Percentiles rank a stretch among this genome's conserved stretches.
Conservation (phyloP, 1,140 invertebrate genomes). For the Halotydeus destructor region DNA sequence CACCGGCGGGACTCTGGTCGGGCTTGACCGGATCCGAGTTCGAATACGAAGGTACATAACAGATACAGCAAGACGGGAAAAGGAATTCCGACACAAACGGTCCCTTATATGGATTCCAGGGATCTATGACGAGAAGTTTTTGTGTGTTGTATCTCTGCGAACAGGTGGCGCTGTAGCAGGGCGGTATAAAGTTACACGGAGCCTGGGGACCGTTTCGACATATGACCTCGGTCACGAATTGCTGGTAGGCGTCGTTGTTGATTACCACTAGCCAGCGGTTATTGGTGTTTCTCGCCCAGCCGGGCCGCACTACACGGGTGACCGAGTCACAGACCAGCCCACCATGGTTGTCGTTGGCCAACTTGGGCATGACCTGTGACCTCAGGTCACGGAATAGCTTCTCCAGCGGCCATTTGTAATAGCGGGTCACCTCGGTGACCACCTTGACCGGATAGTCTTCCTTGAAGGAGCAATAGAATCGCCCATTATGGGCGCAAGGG, state of each 20-base stretch:
- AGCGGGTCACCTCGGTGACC: slow-evolving; percentile 15
- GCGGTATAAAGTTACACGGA: slow-evolving; percentile 19
- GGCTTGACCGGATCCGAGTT: slow-evolving; percentile 1
- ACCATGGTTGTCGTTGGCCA: slow-evolving; percentile 17
- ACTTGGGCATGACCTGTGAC: slow-evolving; percentile 15
- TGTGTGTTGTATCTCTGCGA: slow-evolving; percentile 20
- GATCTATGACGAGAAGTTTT: slow-evolving; percentile 19
- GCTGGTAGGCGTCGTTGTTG: slow-evolving; percentile 19
- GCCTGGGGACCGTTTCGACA: slow-evolving; percentile 16
- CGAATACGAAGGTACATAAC: slow-evolving; percentile 17
- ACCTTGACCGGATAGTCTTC: slow-evolving; percentile 19
- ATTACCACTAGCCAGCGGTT: slow-evolving; percentile 20
- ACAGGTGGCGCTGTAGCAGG: slow-evolving; percentile 19
- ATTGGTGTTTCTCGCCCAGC: slow-evolving; percentile 20
- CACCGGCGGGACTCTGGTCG: slow-evolving; percentile 1
- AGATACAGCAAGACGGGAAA: slow-evolving; percentile 20
- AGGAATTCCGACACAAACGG: slow-evolving; percentile 20
- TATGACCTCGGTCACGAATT: slow-evolving; percentile 20
- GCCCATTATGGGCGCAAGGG: slow-evolving; percentile 15
- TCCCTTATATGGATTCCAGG: slow-evolving; percentile 19
- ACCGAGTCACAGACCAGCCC: slow-evolving; percentile 20
- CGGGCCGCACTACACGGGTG: slow-evolving; percentile 18
- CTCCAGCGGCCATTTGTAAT: slow-evolving; percentile 20
- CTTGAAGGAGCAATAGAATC: slow-evolving; percentile 18
- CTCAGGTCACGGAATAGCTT: slow-evolving; percentile 18